These are phyloP conservation scores for Siphlonurus alternatus DNA, from an alignment of 2,888 invertebrate genomes.

Conservation along the genomic window DNA sequence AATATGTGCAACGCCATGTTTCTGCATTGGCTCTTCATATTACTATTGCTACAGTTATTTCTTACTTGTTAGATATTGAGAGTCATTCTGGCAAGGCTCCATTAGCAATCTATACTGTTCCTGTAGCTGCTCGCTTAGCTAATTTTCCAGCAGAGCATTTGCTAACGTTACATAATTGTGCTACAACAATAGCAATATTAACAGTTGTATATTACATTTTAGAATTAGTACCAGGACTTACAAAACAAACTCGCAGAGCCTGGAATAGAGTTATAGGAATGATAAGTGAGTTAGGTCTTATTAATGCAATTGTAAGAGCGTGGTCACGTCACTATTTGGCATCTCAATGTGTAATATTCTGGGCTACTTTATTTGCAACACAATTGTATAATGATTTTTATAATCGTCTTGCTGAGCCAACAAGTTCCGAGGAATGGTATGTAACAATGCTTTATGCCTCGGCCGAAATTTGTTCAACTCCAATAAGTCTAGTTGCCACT, in stretches of 20 bases:
- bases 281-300: constrained; percentile 19
- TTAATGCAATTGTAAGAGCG: constrained; percentile 23
- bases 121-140: constrained; percentile 28
- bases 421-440: constrained; percentile 22
- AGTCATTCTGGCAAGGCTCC: constrained; percentile 18
- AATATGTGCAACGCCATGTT: constrained; percentile 21
- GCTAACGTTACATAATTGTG: constrained; percentile 27
- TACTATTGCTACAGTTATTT: constrained; percentile 22
- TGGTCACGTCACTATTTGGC: constrained; percentile 29
- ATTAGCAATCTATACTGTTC: constrained; percentile 29
- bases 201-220: constrained; percentile 26
- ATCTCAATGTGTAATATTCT: constrained; percentile 30
- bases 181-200: constrained; percentile 25
- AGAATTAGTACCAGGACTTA: constrained; percentile 23
- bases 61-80: constrained; percentile 14
- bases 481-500: constrained; percentile 30
- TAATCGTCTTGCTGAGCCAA: constrained; percentile 5
- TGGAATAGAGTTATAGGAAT: constrained; percentile 16
- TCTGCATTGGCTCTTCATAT: constrained; percentile 23
- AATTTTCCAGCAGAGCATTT: constrained; percentile 25
- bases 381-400: constrained; percentile 22
- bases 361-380: constrained; percentile 28
- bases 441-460: constrained; percentile 24
- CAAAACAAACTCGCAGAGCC: constrained; percentile 21
- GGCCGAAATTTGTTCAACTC: constrained; percentile 29